Conservation (phyloP, 1,140 invertebrate species). For the Sitophilus oryzae region DNA sequence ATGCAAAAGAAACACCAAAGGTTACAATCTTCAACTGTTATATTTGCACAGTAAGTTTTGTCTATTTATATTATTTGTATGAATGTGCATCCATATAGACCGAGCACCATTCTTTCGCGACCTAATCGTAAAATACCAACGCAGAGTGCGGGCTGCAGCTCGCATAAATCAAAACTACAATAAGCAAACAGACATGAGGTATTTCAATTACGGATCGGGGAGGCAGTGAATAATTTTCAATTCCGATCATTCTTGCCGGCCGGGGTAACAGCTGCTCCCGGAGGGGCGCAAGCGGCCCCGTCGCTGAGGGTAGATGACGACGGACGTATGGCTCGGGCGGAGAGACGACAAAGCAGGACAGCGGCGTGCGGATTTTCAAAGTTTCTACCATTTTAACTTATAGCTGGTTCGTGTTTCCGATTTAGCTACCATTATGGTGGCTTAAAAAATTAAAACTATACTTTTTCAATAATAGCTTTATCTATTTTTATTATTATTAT, state of each 20-base stretch:
- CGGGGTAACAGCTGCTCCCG: slow-evolving; percentile 35
- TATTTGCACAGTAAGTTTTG: too few relatives aligned
- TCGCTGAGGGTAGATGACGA: slow-evolving; percentile 19
- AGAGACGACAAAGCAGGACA: neutral
- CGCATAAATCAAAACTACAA: slow-evolving; percentile 32
- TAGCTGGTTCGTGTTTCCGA: too few relatives aligned
- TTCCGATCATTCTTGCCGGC: slow-evolving; percentile 30
- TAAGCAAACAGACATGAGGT: slow-evolving; percentile 33
- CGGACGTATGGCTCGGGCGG: slow-evolving; percentile 11
- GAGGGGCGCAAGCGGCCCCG: slow-evolving; percentile 29
- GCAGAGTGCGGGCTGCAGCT: neutral
- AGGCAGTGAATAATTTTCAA: slow-evolving; percentile 38
- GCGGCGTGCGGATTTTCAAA: neutral
- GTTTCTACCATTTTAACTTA: neutral
- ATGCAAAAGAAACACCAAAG: too few relatives aligned
- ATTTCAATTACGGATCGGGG: slow-evolving; percentile 39
- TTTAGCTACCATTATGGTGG: too few relatives aligned
- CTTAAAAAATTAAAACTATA: too few relatives aligned
- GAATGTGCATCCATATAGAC: too few relatives aligned
- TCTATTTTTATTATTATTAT: too few relatives aligned
- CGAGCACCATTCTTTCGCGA: too few relatives aligned
- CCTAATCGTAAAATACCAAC: too few relatives aligned
- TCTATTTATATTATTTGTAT: too few relatives aligned
- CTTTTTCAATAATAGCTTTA: too few relatives aligned
- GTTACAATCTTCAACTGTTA: too few relatives aligned